Conservation (phyloP, 2,888 invertebrate species). For the Cheilosia pagana region DNA sequence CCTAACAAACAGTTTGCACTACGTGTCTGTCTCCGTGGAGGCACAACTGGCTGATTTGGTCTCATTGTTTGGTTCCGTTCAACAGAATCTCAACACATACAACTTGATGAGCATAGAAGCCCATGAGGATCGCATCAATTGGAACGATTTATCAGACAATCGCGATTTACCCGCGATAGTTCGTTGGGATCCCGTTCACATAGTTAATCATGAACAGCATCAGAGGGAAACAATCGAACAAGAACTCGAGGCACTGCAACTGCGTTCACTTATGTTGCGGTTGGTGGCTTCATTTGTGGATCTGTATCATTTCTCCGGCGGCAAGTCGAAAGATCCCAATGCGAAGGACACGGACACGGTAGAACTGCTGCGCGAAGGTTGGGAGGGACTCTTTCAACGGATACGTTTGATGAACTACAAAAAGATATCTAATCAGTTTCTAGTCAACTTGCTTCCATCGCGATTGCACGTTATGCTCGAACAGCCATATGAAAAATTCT, state of each 20-base stretch:
- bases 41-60: conserved; percentile 89
- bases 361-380: conserved; percentile 80
- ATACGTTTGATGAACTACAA: conserved; percentile 80
- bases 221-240: conserved; percentile 81
- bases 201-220: conserved; percentile 78
- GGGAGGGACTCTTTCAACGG: conserved; percentile 81
- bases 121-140: conserved; percentile 86
- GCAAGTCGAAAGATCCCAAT: conserved; percentile 41
- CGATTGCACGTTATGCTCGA: conserved; percentile 81
- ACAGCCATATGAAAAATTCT: conserved; percentile 82
- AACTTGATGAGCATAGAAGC: conserved; percentile 86
- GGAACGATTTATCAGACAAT: conserved; percentile 88
- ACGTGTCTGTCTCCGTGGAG: conserved; percentile 87
- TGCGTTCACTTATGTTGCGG: conserved; percentile 81
- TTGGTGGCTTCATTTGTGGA: conserved; percentile 82
- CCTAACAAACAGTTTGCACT: conserved; percentile 92
- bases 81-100: conserved; percentile 84
- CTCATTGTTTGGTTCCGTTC: conserved; percentile 81
- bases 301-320: conserved; percentile 78
- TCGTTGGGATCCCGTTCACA: conserved; percentile 87
- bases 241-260: conserved; percentile 81
- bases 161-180: conserved; percentile 90
- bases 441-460: conserved; percentile 83
- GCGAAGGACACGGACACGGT: conserved; percentile 78
- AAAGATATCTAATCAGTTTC: conserved; percentile 81